Percentiles rank a stretch among this genome's conserved stretches.
These are phyloP conservation scores for Popillia japonica DNA, from an alignment of 1,140 invertebrate genomes.

Conservation along the genomic window DNA sequence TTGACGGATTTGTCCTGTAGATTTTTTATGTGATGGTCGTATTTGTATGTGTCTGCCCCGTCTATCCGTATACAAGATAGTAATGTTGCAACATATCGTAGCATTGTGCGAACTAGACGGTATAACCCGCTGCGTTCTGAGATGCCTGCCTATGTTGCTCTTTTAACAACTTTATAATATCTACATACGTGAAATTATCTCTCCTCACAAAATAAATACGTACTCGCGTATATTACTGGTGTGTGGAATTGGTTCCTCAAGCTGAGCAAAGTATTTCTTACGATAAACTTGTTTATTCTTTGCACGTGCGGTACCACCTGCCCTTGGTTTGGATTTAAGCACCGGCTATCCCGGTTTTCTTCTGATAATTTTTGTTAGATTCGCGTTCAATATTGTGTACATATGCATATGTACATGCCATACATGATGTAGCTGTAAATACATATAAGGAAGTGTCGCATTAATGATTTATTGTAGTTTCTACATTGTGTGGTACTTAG, in stretches of 20 bases:
- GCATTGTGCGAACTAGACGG: slow-evolving; percentile 29
- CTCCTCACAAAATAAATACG: slow-evolving; percentile 27
- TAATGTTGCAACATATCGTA: neutral
- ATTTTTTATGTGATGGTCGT: slow-evolving; percentile 23
- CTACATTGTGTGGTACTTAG: too few species aligned
- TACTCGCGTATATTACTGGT: neutral
- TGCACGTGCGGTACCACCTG: slow-evolving; percentile 33
- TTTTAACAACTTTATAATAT: slow-evolving; percentile 1
- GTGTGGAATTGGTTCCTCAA: slow-evolving; percentile 27
- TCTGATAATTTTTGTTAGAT: neutral
- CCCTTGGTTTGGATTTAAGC: slow-evolving; percentile 17
- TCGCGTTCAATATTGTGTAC: neutral
- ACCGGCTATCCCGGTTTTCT: neutral
- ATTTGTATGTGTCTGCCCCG: neutral
- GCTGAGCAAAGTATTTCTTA: slow-evolving; percentile 35
- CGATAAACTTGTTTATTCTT: slow-evolving; percentile 28
- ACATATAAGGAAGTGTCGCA: too few species aligned
- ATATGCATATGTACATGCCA: too few species aligned
- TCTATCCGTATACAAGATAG: neutral
- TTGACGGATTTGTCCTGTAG: slow-evolving; percentile 28
- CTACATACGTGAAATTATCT: slow-evolving; percentile 1
- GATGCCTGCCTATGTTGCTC: neutral
- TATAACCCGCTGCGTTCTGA: neutral
- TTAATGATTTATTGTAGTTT: too few species aligned
- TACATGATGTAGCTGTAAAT: too few species aligned